phyloP scores from a whole-genome alignment of 2,113 vertebrate species.

The Tachysurus vachellii region DNA sequence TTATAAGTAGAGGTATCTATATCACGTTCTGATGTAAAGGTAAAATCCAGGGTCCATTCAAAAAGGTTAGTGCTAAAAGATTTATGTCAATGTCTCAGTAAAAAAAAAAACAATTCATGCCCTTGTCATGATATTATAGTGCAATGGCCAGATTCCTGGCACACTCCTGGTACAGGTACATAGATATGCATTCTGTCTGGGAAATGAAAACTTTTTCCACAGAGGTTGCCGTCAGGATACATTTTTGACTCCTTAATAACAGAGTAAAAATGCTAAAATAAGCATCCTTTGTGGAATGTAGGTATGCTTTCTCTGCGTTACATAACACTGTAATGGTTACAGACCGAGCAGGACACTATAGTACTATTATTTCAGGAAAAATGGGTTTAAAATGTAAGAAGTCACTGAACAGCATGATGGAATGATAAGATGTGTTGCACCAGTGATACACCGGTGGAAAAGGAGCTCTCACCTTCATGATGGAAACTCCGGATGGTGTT shows the following conservation, averaged over 20 bases:
- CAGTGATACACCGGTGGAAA: neutral
- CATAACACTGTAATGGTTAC: conserved; percentile 50
- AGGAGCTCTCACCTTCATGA: conserved; percentile 88
- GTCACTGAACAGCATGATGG: neutral
- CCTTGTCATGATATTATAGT: conserved; percentile 20
- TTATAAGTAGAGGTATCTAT: neutral
- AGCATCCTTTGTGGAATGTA: conserved; percentile 57
- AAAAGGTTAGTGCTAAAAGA: neutral
- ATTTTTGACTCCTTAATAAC: conserved; percentile 57
- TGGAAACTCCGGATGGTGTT: conserved; percentile 98
- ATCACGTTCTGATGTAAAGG: neutral
- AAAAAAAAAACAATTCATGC: conserved; percentile 26
- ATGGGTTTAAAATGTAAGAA: neutral
- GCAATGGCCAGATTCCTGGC: conserved; percentile 58
- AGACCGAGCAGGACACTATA: neutral
- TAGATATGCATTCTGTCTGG: conserved; percentile 67
- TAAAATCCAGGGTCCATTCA: neutral
- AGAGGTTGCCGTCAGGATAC: conserved; percentile 68
- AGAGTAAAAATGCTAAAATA: conserved; percentile 17
- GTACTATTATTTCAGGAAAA: neutral
- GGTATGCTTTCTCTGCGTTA: conserved; percentile 52
- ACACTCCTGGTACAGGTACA: conserved; percentile 69
- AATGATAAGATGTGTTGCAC: neutral
- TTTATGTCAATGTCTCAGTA: conserved; percentile 6
- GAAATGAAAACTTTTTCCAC: conserved; percentile 77